A percentile compares a stretch with the other conserved stretches of the same genome.
Evolutionary conservation across 2,797 vertebrate genomes (phyloP).

Genomic region (Falco novaeseelandiae): DNA sequence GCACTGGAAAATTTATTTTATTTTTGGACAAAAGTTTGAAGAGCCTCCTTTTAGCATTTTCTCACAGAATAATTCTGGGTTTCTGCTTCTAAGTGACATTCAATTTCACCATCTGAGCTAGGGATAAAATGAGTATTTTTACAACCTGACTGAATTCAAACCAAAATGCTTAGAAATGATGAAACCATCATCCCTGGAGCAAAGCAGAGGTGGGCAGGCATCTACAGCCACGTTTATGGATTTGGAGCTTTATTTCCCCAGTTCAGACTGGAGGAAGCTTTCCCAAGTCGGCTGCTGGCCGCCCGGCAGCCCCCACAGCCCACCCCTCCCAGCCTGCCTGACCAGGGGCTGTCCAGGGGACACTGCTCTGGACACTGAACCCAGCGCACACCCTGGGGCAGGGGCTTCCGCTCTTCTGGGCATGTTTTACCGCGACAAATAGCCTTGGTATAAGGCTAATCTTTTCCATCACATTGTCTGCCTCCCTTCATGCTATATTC

Average conservation of each 20-base stretch:
- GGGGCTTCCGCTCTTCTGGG: neutral
- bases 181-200: neutral
- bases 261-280: neutral
- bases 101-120: slow-evolving; percentile 37
- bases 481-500: neutral
- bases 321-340: neutral
- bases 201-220: slow-evolving; percentile 12
- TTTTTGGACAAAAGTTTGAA: slow-evolving; percentile 17
- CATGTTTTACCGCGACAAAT: neutral
- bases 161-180: slow-evolving; percentile 8
- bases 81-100: slow-evolving; percentile 47
- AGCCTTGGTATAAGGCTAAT: neutral
- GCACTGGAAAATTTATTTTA: neutral
- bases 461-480: neutral
- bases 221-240: neutral
- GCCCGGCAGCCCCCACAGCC: neutral
- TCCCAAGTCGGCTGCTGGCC: neutral
- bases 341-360: fast-evolving
- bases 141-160: slow-evolving; percentile 57
- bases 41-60: slow-evolving; percentile 49
- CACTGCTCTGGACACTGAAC: neutral
- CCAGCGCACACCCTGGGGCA: neutral
- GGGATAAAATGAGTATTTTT: slow-evolving; percentile 59
- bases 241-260: neutral
- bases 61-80: slow-evolving; percentile 34